phyloP scores from a whole-genome alignment of 2,113 vertebrate genomes.

The Pterocles orientalis region DNA sequence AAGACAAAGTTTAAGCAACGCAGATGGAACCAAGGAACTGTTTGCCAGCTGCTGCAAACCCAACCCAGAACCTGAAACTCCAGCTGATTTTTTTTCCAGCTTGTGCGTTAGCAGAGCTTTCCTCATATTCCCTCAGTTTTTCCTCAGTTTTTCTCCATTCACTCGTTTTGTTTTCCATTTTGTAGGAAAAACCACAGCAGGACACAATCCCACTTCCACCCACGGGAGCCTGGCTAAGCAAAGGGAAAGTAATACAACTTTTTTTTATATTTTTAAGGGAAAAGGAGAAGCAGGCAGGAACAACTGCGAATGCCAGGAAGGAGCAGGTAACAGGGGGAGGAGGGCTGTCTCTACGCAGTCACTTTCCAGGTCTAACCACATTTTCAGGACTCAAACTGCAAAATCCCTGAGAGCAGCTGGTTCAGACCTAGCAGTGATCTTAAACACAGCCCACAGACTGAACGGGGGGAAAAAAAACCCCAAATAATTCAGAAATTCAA shows the following conservation, averaged over 20 bases:
- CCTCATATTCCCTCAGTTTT: not conserved
- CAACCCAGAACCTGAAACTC: not conserved
- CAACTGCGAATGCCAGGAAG: not conserved
- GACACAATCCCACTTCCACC: not conserved
- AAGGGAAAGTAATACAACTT: not conserved
- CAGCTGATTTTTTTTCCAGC: not conserved
- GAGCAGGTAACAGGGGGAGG: not conserved
- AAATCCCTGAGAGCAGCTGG: not conserved
- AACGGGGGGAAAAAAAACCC: not conserved
- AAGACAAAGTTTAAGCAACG: conserved; percentile 11
- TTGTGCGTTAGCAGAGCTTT: not conserved
- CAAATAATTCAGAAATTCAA: not conserved
- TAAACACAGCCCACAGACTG: not conserved
- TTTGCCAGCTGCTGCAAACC: conserved; percentile 24
- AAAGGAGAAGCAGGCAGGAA: not conserved
- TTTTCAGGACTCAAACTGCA: not conserved
- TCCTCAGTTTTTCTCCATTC: not conserved
- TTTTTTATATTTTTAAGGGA: not conserved
- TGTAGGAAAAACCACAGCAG: not conserved
- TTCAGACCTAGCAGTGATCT: too few species aligned
- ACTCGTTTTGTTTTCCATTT: not conserved
- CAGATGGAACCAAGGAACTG: not conserved
- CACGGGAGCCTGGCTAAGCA: not conserved
- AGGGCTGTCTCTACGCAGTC: not conserved
- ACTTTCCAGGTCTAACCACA: not conserved